phyloP scores from a whole-genome alignment of 2,797 vertebrate species.

The Lagodon rhomboides region DNA sequence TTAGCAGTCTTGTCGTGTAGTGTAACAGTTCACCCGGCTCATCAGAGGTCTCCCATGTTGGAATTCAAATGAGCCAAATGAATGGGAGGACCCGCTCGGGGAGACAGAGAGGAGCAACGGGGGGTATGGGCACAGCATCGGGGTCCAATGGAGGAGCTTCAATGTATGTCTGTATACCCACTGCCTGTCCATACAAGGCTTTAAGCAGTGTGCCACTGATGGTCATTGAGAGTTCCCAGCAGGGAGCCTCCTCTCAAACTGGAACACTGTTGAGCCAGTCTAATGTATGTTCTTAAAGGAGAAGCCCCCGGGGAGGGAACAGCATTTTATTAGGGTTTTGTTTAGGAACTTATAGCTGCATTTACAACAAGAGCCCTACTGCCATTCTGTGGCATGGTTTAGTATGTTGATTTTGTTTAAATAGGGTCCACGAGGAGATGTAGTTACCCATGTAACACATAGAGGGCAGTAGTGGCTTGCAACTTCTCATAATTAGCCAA shows the following conservation, averaged over 20 bases:
- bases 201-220: constrained; percentile 54
- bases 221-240: constrained; percentile 57
- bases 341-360: constrained; percentile 18
- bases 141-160: constrained; percentile 61
- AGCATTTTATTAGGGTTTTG: constrained; percentile 37
- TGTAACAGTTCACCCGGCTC: constrained; percentile 66
- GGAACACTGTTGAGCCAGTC: constrained; percentile 33
- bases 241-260: constrained; percentile 51
- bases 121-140: constrained; percentile 69
- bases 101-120: constrained; percentile 69
- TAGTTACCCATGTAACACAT: constrained; percentile 49
- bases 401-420: constrained; percentile 16
- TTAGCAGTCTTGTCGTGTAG: constrained; percentile 75
- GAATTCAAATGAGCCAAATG: constrained; percentile 80
- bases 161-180: constrained; percentile 63
- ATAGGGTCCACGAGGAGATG: constrained; percentile 25
- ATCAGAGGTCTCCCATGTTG: constrained; percentile 70
- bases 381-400: background rate
- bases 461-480: constrained; percentile 79
- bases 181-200: constrained; percentile 57
- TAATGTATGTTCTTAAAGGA: constrained; percentile 17
- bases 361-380: background rate
- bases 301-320: constrained; percentile 5
- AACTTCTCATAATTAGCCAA: constrained; percentile 24
- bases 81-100: constrained; percentile 67